Evolutionary conservation across 2,888 invertebrate genomes (phyloP).

Genomic region (Perithous albicinctus): DNA sequence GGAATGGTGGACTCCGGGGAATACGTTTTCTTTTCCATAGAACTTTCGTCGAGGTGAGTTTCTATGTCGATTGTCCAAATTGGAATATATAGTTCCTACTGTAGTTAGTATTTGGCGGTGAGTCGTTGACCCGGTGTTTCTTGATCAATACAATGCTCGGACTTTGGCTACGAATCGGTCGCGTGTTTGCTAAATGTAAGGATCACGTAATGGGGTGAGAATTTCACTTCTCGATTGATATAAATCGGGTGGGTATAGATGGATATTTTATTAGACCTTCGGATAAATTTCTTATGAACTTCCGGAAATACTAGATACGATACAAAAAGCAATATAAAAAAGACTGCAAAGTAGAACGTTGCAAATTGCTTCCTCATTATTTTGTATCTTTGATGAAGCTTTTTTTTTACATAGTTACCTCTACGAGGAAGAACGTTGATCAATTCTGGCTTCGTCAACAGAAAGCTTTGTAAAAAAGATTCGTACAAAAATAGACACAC

Average conservation of each 20-base stretch:
- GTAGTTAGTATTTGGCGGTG: neutral
- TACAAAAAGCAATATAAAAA: too few species aligned
- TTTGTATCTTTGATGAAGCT: too few species aligned
- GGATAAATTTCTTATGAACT: too few species aligned
- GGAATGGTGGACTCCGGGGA: conserved; percentile 98
- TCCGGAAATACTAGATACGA: too few species aligned
- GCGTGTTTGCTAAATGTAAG: neutral
- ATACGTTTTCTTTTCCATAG: conserved; percentile 99
- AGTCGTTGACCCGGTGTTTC: neutral
- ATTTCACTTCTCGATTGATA: neutral
- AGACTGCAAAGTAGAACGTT: too few species aligned
- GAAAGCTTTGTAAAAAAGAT: too few species aligned
- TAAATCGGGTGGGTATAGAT: neutral
- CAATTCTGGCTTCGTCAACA: too few species aligned
- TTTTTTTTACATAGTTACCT: too few species aligned
- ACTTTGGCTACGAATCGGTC: neutral
- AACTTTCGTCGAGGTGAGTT: conserved; percentile 97
- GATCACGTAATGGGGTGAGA: neutral
- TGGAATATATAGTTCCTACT: neutral
- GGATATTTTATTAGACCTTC: too few species aligned
- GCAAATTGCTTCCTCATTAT: too few species aligned
- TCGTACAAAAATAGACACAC: too few species aligned
- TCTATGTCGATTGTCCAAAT: neutral
- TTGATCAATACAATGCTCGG: neutral
- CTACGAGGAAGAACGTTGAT: too few species aligned